These are phyloP conservation scores for Antechinus stuartii DNA, from an alignment of 2,113 vertebrate species.

Conservation along the genomic window DNA sequence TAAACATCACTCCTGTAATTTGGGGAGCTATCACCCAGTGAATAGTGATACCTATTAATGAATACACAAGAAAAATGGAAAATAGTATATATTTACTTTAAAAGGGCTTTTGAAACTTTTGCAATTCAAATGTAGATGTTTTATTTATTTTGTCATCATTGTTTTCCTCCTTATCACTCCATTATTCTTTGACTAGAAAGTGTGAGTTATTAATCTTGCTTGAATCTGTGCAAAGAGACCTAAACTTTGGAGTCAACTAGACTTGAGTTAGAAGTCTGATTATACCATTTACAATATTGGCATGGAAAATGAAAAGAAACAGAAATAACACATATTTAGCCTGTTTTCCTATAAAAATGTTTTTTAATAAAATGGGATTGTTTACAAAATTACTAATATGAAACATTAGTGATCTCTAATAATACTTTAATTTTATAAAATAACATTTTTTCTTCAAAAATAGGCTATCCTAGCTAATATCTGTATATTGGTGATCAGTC, in stretches of 20 bases:
- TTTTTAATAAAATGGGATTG: background rate
- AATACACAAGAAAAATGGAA: background rate
- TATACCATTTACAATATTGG: background rate
- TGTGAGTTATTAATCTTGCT: background rate
- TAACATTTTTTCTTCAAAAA: background rate
- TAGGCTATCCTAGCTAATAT: background rate
- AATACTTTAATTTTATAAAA: background rate
- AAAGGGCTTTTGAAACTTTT: background rate
- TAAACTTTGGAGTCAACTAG: background rate
- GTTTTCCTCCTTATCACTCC: background rate
- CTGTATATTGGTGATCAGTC: background rate
- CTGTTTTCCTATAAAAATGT: background rate
- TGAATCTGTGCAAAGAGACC: background rate
- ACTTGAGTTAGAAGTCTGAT: background rate
- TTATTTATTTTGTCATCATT: background rate
- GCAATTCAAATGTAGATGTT: background rate
- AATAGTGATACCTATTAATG: background rate
- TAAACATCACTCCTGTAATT: background rate
- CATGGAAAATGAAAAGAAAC: background rate
- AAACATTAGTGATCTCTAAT: background rate
- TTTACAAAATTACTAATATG: background rate
- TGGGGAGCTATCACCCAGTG: background rate
- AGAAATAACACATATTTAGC: background rate
- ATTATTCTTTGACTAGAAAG: background rate
- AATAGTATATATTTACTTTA: background rate